Evolutionary conservation across 37 sponge, comb jelly and placozoan species (phyloP).

Genomic region (Spongilla lacustris): DNA sequence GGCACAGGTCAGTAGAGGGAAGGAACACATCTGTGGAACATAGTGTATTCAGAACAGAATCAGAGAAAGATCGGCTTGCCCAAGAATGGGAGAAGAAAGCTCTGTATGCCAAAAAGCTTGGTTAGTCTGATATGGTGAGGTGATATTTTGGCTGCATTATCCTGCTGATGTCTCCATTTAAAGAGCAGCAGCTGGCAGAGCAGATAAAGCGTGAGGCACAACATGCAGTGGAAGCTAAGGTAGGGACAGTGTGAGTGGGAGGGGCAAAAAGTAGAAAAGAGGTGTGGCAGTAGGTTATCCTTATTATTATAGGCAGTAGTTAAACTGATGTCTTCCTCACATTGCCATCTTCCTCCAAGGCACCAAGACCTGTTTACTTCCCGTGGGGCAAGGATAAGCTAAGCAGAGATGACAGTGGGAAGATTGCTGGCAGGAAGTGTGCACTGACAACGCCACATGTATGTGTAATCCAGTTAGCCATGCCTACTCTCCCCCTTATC

Average conservation of each 20-base stretch:
- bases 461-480: too few species aligned
- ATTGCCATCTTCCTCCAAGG: background rate
- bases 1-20: constrained; percentile 11
- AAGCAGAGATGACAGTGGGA: constrained; percentile 63
- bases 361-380: constrained; percentile 6
- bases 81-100: constrained; percentile 19
- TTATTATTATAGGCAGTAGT: too few species aligned
- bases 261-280: too few species aligned
- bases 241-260: too few species aligned
- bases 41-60: background rate
- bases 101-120: constrained; percentile 44
- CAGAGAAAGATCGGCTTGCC: constrained; percentile 9
- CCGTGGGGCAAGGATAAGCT: constrained; percentile 46
- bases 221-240: background rate
- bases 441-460: background rate
- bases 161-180: background rate
- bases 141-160: background rate
- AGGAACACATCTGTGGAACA: background rate
- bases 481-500: too few species aligned
- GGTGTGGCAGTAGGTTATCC: too few species aligned
- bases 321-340: too few species aligned
- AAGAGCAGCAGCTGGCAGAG: constrained; percentile 52
- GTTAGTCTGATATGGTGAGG: background rate
- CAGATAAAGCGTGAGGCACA: constrained; percentile 11
- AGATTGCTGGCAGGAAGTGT: constrained; percentile 24